These are phyloP conservation scores for Sebastes hopkinsi DNA, from an alignment of 2,797 vertebrate genomes.

Conservation along the genomic window DNA sequence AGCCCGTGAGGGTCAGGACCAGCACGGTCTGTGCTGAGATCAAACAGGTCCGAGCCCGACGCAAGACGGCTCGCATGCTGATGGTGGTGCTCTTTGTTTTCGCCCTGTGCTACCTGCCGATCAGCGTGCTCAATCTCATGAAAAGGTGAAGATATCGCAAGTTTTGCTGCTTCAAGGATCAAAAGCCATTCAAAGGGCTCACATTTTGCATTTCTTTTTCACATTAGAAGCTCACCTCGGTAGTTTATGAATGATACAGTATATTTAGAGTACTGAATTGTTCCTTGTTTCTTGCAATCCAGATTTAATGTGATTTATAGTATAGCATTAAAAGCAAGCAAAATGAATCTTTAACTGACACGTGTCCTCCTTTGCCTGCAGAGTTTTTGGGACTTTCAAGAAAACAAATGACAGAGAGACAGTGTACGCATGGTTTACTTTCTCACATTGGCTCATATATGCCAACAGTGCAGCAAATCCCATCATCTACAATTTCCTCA, in stretches of 20 bases:
- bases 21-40: conserved; percentile 91
- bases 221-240: accelerated
- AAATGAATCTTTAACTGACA: background rate
- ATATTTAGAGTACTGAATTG: background rate
- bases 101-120: conserved; percentile 95
- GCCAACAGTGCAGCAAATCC: conserved; percentile 98
- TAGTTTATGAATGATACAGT: background rate
- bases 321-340: background rate
- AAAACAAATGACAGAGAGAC: conserved; percentile 92
- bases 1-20: conserved; percentile 84
- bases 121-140: conserved; percentile 95
- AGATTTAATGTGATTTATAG: background rate
- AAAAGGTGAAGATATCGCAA: conserved; percentile 86
- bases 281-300: background rate
- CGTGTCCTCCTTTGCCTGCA: conserved; percentile 58
- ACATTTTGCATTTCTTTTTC: background rate
- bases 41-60: conserved; percentile 92
- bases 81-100: conserved; percentile 97
- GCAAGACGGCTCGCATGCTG: conserved; percentile 96
- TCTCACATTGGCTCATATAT: conserved; percentile 98
- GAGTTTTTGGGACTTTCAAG: conserved; percentile 94
- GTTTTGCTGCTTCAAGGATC: background rate
- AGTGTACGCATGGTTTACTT: conserved; percentile 96
- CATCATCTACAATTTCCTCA: conserved; percentile 99
- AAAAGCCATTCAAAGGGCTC: background rate